phyloP scores from a whole-genome alignment of 2,113 vertebrate species.

The crab-eating macaque (Macaca fascicularis) region DNA sequence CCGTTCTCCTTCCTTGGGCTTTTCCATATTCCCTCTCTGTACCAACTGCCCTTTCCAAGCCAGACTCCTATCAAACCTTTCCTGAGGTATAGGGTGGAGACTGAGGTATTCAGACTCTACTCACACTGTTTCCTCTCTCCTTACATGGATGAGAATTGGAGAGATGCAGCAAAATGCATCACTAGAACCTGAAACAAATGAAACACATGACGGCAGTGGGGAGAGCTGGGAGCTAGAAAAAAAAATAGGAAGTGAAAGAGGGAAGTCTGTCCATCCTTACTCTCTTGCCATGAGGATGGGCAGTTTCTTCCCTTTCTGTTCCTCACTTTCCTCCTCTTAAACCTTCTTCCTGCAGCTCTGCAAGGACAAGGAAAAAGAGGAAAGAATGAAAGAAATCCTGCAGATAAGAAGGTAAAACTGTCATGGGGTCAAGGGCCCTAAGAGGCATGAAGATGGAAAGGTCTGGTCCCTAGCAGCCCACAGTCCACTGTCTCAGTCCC shows the following conservation, averaged over 20 bases:
- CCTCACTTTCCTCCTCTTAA: background rate
- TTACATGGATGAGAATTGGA: background rate
- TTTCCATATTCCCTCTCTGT: background rate
- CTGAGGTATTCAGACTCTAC: background rate
- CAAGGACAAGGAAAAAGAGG: conserved; percentile 77
- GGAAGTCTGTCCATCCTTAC: background rate
- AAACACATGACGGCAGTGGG: background rate
- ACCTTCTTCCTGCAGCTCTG: conserved; percentile 84
- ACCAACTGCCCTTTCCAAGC: background rate
- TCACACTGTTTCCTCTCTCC: background rate
- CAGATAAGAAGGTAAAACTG: conserved; percentile 86
- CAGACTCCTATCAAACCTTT: background rate
- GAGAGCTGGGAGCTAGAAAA: background rate
- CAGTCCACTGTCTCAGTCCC: background rate
- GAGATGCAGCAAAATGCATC: background rate
- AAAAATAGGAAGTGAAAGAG: background rate
- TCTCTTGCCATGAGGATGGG: background rate
- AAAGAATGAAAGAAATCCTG: conserved; percentile 76
- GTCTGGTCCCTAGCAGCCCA: background rate
- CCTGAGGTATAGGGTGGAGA: background rate
- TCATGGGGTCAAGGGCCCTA: background rate
- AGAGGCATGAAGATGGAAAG: background rate
- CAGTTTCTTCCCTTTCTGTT: background rate
- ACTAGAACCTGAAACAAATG: background rate
- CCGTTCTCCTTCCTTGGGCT: background rate